Evolutionary conservation across 2,113 vertebrate genomes (phyloP).

Genomic region (Calyptommatus sinebrachiatus): DNA sequence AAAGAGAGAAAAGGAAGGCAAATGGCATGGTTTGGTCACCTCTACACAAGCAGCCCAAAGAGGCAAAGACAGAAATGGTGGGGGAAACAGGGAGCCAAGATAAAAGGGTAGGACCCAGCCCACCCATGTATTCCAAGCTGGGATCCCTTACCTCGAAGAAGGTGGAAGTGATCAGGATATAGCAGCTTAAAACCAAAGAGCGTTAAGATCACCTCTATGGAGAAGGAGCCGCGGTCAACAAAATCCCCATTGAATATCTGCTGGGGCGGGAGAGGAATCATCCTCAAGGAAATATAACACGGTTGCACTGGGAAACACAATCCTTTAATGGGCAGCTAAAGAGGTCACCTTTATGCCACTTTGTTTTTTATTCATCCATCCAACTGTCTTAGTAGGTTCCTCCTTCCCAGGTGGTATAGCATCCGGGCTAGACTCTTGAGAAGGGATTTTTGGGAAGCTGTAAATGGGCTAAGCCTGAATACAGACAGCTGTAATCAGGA

Average conservation of each 20-base stretch:
- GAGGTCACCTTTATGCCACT: neutral
- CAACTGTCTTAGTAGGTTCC: neutral
- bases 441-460: neutral
- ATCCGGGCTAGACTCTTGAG: neutral
- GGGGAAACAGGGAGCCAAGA: too few species aligned
- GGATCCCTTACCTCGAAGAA: constrained; percentile 80
- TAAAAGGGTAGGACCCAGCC: accelerated
- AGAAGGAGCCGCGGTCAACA: constrained; percentile 92
- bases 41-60: neutral
- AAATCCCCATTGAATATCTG: constrained; percentile 96
- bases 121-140: neutral
- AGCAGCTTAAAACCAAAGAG: constrained; percentile 95
- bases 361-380: neutral
- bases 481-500: too few species aligned
- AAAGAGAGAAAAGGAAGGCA: neutral
- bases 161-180: constrained; percentile 85
- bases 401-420: neutral
- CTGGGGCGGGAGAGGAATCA: constrained; percentile 21
- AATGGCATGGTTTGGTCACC: too few species aligned
- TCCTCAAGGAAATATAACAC: neutral
- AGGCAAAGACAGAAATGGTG: neutral
- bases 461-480: neutral
- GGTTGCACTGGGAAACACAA: neutral
- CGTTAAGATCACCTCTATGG: constrained; percentile 90
- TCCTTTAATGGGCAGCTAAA: neutral